Percentiles rank a stretch among this genome's conserved stretches.
phyloP scores from a whole-genome alignment of 2,113 vertebrate species.

The Sminthopsis crassicaudata region DNA sequence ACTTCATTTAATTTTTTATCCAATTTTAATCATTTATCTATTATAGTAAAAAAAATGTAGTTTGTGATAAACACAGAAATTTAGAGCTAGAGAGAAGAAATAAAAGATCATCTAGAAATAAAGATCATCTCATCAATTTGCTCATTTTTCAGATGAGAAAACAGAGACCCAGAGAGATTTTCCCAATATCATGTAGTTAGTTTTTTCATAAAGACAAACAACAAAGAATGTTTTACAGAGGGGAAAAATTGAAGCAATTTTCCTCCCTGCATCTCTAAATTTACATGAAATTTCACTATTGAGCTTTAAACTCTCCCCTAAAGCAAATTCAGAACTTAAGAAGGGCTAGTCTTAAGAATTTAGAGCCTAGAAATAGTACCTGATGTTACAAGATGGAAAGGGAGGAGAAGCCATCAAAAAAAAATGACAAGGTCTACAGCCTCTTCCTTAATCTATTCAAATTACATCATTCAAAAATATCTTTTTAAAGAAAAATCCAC shows the following conservation, averaged over 20 bases:
- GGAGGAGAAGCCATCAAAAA: neutral
- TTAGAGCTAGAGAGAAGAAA: neutral
- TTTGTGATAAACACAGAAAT: neutral
- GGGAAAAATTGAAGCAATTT: neutral
- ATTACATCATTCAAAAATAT: neutral
- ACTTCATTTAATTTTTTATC: constrained; percentile 4
- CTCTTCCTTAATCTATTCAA: constrained; percentile 2
- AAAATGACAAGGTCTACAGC: neutral
- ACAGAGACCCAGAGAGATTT: neutral
- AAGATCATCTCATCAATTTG: neutral
- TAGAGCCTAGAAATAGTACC: neutral
- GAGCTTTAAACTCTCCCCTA: neutral
- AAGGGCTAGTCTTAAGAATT: neutral
- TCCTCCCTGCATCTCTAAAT: neutral
- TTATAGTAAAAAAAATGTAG: neutral
- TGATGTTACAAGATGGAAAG: neutral
- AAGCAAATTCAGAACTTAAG: neutral
- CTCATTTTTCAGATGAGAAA: neutral
- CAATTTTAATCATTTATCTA: constrained; percentile 24
- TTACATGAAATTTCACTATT: neutral
- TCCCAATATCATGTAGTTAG: neutral
- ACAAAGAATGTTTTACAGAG: neutral
- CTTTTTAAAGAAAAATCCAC: neutral
- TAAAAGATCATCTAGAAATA: neutral
- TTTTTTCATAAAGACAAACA: too few relatives aligned